A percentile compares a stretch with the other conserved stretches of the same genome.
Conservation (phyloP, 2,888 invertebrate species). For the Cryptus viduatorius region DNA sequence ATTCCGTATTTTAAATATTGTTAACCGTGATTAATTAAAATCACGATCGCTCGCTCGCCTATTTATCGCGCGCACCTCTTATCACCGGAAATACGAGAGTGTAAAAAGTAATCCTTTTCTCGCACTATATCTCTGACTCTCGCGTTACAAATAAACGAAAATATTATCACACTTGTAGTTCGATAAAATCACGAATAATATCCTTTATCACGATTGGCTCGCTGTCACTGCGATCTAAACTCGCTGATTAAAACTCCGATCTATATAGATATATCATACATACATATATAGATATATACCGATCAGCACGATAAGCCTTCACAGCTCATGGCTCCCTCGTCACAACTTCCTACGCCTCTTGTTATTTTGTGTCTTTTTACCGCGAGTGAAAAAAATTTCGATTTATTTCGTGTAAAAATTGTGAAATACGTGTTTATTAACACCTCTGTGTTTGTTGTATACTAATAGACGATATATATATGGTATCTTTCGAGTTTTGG, state of each 20-base stretch:
- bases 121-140: not conserved
- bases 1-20: conserved; percentile 77
- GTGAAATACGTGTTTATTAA: not conserved
- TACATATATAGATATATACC: not conserved
- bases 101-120: conserved; percentile 18
- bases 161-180: not conserved
- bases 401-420: conserved; percentile 5
- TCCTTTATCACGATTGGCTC: not conserved
- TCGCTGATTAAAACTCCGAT: conserved; percentile 15
- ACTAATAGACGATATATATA: not conserved
- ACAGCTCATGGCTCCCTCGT: conserved; percentile 14
- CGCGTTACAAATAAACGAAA: not conserved
- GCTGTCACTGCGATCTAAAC: conserved; percentile 20
- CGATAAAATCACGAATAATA: conserved; percentile 6
- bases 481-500: not conserved
- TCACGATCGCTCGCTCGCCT: not conserved
- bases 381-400: not conserved
- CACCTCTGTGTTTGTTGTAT: too few species aligned
- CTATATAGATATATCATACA: not conserved
- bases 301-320: conserved; percentile 1
- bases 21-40: conserved; percentile 78
- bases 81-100: conserved; percentile 27
- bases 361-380: not conserved
- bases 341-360: not conserved
- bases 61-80: not conserved